These are phyloP conservation scores for Leptura quadrifasciata DNA, from an alignment of 2,888 invertebrate genomes.

Conservation along the genomic window DNA sequence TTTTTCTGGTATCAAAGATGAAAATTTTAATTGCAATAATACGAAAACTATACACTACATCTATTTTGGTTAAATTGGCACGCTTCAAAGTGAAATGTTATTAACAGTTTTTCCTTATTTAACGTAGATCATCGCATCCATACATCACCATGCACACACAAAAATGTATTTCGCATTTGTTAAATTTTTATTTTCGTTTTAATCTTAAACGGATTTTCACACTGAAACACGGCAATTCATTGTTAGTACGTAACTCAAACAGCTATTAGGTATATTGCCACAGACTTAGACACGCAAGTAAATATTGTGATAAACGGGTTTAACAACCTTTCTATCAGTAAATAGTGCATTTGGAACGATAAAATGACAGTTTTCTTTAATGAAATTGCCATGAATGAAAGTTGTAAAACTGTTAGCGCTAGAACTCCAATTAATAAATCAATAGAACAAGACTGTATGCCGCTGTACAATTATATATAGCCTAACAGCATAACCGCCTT, in stretches of 20 bases:
- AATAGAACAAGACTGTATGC: conserved; percentile 21
- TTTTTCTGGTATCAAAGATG: no score
- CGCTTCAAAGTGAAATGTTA: no score
- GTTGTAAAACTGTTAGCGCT: conserved; percentile 14
- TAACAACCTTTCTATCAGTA: conserved; percentile 55
- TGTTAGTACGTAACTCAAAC: neutral
- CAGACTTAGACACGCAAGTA: conserved; percentile 37
- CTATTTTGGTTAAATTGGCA: no score
- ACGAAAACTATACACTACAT: no score
- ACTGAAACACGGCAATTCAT: neutral
- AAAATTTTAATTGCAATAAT: no score
- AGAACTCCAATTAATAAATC: conserved; percentile 49
- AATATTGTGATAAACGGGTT: conserved; percentile 51
- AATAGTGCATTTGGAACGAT: conserved; percentile 47
- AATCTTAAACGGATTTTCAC: neutral
- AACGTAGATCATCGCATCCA: neutral
- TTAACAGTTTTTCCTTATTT: no score
- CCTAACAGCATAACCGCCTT: neutral
- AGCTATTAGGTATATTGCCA: conserved; percentile 2
- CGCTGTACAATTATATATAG: conserved; percentile 54
- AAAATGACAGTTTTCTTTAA: conserved; percentile 47
- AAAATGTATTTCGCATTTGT: neutral
- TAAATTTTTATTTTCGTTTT: neutral
- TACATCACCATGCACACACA: neutral
- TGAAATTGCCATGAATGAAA: conserved; percentile 46